Conservation (phyloP, 2,797 vertebrate genomes). For the Lithobates sylvaticus region DNA sequence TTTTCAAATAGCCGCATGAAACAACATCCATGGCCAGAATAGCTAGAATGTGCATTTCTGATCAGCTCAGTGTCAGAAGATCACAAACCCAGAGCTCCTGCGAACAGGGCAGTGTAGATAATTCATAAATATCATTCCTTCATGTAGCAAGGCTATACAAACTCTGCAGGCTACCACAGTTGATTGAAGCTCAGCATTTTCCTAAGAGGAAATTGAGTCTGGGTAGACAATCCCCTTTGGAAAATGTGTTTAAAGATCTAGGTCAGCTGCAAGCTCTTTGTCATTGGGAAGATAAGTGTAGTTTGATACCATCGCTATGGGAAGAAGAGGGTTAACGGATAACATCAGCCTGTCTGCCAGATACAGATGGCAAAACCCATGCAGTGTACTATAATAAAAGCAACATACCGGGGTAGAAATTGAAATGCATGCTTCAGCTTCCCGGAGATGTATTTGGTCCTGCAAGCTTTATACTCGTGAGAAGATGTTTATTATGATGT, state of each 20-base stretch:
- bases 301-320: not conserved
- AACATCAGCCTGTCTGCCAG: not conserved
- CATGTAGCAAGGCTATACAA: slow-evolving; percentile 14
- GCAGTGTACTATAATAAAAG: not conserved
- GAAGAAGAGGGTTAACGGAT: slow-evolving; percentile 31
- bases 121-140: slow-evolving; percentile 40
- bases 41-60: slow-evolving; percentile 3
- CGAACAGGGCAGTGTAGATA: slow-evolving; percentile 23
- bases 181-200: slow-evolving; percentile 52
- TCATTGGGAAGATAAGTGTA: slow-evolving; percentile 10
- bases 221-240: slow-evolving; percentile 51
- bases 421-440: not conserved
- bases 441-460: not conserved
- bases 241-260: slow-evolving; percentile 52
- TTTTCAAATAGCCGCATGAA: slow-evolving; percentile 15
- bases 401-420: not conserved
- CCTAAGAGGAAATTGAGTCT: slow-evolving; percentile 57
- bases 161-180: slow-evolving; percentile 49
- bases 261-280: slow-evolving; percentile 50
- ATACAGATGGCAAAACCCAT: slow-evolving; percentile 1
- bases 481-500: slow-evolving; percentile 1
- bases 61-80: slow-evolving; percentile 29
- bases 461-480: not conserved
- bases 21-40: not conserved
- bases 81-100: slow-evolving; percentile 3